Percentiles rank a stretch among this genome's conserved stretches.
Evolutionary conservation across 2,113 vertebrate genomes (phyloP).

Genomic region (Arvicanthis niloticus): DNA sequence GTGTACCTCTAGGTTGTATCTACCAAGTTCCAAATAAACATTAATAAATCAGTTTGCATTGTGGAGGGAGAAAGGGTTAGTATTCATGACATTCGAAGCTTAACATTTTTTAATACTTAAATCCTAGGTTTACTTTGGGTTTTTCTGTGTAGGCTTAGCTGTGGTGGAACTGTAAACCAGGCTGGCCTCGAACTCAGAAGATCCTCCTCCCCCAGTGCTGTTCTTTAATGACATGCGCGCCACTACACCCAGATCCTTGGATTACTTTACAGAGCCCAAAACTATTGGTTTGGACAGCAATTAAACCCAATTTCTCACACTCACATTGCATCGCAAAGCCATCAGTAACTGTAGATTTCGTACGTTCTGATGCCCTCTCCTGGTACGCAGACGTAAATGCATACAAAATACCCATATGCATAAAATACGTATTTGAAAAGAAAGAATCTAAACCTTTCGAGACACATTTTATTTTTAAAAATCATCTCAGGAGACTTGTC

Average conservation of each 20-base stretch:
- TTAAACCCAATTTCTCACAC: neutral
- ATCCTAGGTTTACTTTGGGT: neutral
- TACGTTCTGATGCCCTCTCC: neutral
- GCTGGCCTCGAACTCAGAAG: neutral
- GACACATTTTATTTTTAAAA: neutral
- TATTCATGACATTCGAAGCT: neutral
- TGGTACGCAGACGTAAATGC: neutral
- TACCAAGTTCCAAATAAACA: conserved; percentile 25
- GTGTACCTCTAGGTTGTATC: neutral
- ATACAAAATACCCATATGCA: neutral
- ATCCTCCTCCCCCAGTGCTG: neutral
- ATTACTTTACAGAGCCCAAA: neutral
- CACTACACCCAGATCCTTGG: neutral
- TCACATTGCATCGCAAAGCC: no score
- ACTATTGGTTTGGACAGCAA: neutral
- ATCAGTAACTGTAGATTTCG: neutral
- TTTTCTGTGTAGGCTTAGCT: neutral
- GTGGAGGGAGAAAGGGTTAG: neutral
- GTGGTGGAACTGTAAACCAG: neutral
- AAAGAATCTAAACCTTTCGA: conserved; percentile 12
- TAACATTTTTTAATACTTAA: neutral
- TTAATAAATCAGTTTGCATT: neutral
- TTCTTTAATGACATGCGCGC: neutral
- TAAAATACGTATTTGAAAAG: neutral
- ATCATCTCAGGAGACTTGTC: neutral